These are phyloP conservation scores for Pitangus sulphuratus DNA, from an alignment of 2,797 vertebrate species.

Conservation along the genomic window DNA sequence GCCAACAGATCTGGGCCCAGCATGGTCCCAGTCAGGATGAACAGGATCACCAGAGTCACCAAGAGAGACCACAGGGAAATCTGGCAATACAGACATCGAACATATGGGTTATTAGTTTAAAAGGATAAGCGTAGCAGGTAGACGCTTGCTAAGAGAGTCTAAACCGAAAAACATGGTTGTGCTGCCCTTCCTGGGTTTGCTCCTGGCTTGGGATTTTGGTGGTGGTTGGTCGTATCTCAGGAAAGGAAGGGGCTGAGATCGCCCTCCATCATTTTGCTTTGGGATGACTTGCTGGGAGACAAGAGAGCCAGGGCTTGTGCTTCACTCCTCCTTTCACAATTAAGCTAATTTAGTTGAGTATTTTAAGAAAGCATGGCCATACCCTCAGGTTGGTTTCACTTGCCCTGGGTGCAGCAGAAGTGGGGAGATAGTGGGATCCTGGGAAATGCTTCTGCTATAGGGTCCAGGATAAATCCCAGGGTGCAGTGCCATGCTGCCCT, in stretches of 20 bases:
- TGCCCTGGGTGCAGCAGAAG: background rate
- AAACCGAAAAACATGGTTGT: accelerated
- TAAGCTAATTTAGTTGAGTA: background rate
- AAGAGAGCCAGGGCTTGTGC: background rate
- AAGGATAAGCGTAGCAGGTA: background rate
- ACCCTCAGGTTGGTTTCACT: background rate
- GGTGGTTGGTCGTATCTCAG: background rate
- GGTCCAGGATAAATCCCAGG: accelerated
- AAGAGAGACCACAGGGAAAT: constrained; percentile 95
- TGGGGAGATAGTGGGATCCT: background rate
- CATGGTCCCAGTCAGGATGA: constrained; percentile 94
- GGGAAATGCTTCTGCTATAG: background rate
- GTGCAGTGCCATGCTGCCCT: accelerated
- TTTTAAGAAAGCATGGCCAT: accelerated
- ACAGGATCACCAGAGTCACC: constrained; percentile 90
- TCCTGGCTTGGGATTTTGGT: background rate
- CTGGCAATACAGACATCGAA: constrained; percentile 69
- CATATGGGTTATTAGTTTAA: background rate
- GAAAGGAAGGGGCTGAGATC: background rate
- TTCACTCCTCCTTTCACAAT: background rate
- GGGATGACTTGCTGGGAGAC: background rate
- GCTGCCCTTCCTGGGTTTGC: background rate
- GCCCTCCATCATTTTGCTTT: background rate
- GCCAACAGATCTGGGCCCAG: constrained; percentile 92
- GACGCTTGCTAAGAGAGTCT: background rate